phyloP scores from a whole-genome alignment of 2,113 vertebrate species.

The Thryonomys swinderianus region DNA sequence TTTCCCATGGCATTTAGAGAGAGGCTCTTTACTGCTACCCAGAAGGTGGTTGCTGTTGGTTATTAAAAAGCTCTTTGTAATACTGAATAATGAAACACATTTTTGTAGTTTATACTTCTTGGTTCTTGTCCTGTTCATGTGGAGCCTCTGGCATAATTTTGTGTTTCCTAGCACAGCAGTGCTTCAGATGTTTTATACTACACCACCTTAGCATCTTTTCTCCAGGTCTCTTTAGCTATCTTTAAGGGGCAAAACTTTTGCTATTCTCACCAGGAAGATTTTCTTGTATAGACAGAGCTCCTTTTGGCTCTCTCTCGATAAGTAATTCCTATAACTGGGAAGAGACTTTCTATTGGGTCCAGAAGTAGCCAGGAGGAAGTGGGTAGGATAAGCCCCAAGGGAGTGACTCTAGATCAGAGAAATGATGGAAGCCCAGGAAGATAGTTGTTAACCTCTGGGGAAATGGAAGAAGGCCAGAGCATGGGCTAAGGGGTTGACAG shows the following conservation, averaged over 20 bases:
- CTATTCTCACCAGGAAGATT: neutral
- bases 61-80: neutral
- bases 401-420: neutral
- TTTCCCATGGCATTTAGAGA: neutral
- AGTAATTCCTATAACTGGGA: neutral
- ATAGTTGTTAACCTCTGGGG: neutral
- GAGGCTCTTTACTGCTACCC: neutral
- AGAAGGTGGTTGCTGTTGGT: neutral
- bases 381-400: neutral
- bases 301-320: neutral
- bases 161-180: neutral
- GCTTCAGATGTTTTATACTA: neutral
- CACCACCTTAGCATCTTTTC: neutral
- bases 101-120: neutral
- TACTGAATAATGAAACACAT: neutral
- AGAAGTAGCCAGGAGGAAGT: too few species aligned
- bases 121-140: too few species aligned
- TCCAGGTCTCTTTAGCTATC: neutral
- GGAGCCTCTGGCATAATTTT: neutral
- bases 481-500: neutral
- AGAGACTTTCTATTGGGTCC: neutral
- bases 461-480: neutral
- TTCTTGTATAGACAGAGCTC: neutral
- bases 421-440: neutral
- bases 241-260: neutral